Conservation (phyloP, 2,113 vertebrate species). For the Aphyosemion australe region DNA sequence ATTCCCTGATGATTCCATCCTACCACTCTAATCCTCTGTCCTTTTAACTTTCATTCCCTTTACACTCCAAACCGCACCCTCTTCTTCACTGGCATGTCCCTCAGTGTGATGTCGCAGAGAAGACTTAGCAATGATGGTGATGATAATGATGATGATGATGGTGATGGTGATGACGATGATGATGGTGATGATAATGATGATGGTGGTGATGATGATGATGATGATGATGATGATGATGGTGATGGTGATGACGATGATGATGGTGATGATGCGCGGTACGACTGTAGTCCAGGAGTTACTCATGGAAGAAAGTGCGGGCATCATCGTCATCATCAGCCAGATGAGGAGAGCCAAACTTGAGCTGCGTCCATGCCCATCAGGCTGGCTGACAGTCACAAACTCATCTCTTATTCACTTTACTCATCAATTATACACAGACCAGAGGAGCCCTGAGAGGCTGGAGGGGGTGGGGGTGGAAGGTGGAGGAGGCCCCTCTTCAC, state of each 20-base stretch:
- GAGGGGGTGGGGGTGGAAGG: constrained; percentile 43
- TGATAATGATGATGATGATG: constrained; percentile 33
- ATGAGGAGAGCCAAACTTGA: constrained; percentile 72
- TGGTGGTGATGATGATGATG: constrained; percentile 32
- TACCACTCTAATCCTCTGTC: constrained; percentile 39
- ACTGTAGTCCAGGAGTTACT: constrained; percentile 8
- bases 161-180: constrained; percentile 37
- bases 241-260: constrained; percentile 41
- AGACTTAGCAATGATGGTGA: constrained; percentile 33
- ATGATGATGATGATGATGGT: constrained; percentile 32
- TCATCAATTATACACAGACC: constrained; percentile 78
- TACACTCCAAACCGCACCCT: constrained; percentile 6
- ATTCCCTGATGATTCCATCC: neutral
- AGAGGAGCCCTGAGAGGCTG: constrained; percentile 74
- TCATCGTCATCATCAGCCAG: constrained; percentile 66
- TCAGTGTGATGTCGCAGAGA: constrained; percentile 37
- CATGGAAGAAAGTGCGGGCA: constrained; percentile 32
- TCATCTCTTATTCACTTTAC: constrained; percentile 75
- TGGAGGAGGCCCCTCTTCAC: neutral
- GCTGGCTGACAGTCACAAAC: constrained; percentile 71
- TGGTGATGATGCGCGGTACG: constrained; percentile 17
- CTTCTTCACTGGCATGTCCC: constrained; percentile 15
- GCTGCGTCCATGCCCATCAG: constrained; percentile 71
- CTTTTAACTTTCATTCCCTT: constrained; percentile 8
- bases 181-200: constrained; percentile 34